Percentiles rank a stretch among this genome's conserved stretches.
These are phyloP conservation scores for Oreochromis tanganicae DNA, from an alignment of 2,113 vertebrate genomes.

Conservation along the genomic window DNA sequence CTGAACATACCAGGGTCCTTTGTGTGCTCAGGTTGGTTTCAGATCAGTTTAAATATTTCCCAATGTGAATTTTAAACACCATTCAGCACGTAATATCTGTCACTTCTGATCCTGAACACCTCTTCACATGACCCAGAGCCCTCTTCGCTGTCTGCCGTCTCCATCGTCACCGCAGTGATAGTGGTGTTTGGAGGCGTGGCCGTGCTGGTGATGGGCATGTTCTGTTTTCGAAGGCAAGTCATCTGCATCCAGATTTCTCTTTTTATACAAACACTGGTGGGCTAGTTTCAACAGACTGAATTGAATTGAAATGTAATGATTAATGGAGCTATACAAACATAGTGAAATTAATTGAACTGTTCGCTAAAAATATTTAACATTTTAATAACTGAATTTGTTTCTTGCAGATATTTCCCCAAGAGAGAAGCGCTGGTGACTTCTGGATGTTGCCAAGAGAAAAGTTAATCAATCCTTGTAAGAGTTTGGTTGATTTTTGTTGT, in stretches of 20 bases:
- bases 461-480: neutral
- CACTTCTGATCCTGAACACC: neutral
- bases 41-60: neutral
- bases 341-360: neutral
- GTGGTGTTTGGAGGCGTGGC: conserved; percentile 53
- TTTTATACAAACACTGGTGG: neutral
- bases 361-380: neutral
- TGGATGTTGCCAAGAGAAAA: conserved; percentile 18
- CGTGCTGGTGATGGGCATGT: conserved; percentile 37
- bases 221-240: conserved; percentile 61
- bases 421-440: conserved; percentile 34
- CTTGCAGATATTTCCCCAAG: conserved; percentile 57
- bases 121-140: conserved; percentile 45
- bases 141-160: conserved; percentile 28
- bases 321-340: neutral
- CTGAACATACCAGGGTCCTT: conserved; percentile 68
- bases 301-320: neutral
- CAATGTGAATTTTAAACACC: neutral
- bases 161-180: conserved; percentile 54
- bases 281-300: neutral
- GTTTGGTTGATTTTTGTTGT: neutral
- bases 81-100: neutral
- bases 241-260: neutral
- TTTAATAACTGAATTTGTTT: neutral
- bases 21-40: conserved; percentile 61